Conservation (phyloP, 1,140 invertebrate genomes). For the Telenomus remus region DNA sequence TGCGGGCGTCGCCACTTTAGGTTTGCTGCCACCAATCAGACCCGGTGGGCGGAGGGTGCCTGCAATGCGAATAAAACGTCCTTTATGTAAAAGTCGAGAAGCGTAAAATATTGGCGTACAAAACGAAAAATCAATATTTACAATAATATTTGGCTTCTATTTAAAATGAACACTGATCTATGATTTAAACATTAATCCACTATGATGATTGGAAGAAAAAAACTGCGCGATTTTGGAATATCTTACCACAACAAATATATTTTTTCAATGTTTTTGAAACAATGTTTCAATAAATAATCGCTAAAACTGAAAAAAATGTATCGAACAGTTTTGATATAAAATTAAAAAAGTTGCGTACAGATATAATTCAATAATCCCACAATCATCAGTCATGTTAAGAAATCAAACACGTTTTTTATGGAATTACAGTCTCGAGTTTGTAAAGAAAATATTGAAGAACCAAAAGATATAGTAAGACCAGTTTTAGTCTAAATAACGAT, state of each 20-base stretch:
- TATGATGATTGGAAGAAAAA: too few species aligned
- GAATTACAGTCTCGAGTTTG: not conserved
- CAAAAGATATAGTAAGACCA: not conserved
- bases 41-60: slow-evolving; percentile 95
- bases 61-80: slow-evolving; percentile 74
- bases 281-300: too few species aligned
- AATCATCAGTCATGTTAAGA: not conserved
- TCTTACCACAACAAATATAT: too few species aligned
- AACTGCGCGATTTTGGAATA: too few species aligned
- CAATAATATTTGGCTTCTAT: slow-evolving; percentile 32
- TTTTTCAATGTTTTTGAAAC: too few species aligned
- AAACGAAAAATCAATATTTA: slow-evolving; percentile 54
- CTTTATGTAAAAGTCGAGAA: slow-evolving; percentile 58
- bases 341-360: too few species aligned
- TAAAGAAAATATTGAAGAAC: not conserved
- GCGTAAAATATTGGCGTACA: slow-evolving; percentile 55
- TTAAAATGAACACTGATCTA: slow-evolving; percentile 9
- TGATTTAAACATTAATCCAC: slow-evolving; percentile 21
- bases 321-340: too few species aligned
- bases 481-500: not conserved
- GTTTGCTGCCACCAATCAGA: slow-evolving; percentile 98
- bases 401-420: not conserved
- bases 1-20: slow-evolving; percentile 97
- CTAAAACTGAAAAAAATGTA: too few species aligned
- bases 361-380: too few species aligned